These are phyloP conservation scores for Crotalus adamanteus DNA, from an alignment of 2,797 vertebrate species.

Conservation along the genomic window DNA sequence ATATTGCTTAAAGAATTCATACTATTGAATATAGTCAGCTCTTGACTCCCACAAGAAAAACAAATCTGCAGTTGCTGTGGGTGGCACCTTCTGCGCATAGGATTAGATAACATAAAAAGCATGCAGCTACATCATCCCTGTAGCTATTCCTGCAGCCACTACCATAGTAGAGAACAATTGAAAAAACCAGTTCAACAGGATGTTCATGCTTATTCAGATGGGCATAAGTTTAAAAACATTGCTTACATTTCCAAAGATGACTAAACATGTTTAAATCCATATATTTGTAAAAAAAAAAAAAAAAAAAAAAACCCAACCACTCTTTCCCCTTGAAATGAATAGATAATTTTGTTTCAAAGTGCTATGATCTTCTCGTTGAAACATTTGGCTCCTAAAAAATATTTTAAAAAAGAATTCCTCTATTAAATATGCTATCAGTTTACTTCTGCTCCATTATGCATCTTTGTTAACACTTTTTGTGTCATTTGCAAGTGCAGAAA, in stretches of 20 bases:
- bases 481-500: slow-evolving; percentile 37
- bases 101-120: slow-evolving; percentile 18
- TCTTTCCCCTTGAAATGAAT: not conserved
- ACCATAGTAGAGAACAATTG: slow-evolving; percentile 1
- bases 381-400: slow-evolving; percentile 27
- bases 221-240: not conserved
- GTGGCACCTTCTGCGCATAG: slow-evolving; percentile 4
- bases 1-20: not conserved
- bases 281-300: not conserved
- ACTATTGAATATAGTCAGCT: not conserved
- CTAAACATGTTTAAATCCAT: slow-evolving; percentile 23
- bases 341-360: not conserved
- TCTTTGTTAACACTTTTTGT: not conserved
- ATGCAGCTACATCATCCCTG: not conserved
- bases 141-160: not conserved
- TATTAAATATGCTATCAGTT: not conserved
- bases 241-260: not conserved
- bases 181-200: slow-evolving; percentile 1
- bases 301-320: not conserved
- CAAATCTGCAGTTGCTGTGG: not conserved
- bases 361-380: slow-evolving; percentile 3
- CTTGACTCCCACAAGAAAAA: not conserved
- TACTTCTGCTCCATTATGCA: slow-evolving; percentile 20
- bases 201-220: not conserved
- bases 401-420: not conserved